Evolutionary conservation across 2,888 invertebrate species (phyloP).

Genomic region (Platycheirus albimanus): DNA sequence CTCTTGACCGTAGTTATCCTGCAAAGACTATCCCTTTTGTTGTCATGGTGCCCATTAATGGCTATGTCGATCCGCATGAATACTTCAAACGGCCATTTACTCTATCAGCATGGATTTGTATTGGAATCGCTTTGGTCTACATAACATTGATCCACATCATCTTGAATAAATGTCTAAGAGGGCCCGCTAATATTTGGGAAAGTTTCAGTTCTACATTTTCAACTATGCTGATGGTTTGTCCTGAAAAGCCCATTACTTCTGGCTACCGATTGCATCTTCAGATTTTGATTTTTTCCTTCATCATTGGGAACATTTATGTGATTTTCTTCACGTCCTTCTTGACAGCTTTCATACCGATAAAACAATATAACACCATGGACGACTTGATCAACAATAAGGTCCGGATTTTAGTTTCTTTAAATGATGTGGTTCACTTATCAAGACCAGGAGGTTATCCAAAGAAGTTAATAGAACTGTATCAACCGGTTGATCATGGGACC

Average conservation of each 20-base stretch:
- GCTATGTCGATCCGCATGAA: slow-evolving; percentile 17
- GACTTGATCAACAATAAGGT: slow-evolving; percentile 40
- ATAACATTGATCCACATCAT: slow-evolving; percentile 30
- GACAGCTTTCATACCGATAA: slow-evolving; percentile 41
- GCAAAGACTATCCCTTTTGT: neutral
- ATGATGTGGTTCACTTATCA: neutral
- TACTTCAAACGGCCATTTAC: slow-evolving; percentile 41
- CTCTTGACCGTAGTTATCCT: neutral
- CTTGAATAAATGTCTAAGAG: neutral
- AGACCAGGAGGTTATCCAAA: neutral
- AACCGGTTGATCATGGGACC: neutral
- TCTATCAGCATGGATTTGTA: slow-evolving; percentile 18
- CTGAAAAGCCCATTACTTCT: neutral
- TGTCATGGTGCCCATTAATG: slow-evolving; percentile 41
- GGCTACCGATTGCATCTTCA: slow-evolving; percentile 35
- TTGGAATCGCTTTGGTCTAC: slow-evolving; percentile 32
- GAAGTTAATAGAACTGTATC: neutral
- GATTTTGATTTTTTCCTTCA: slow-evolving; percentile 34
- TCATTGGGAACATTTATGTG: slow-evolving; percentile 24
- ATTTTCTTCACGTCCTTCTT: slow-evolving; percentile 48
- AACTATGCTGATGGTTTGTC: neutral
- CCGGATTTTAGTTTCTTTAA: neutral
- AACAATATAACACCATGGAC: slow-evolving; percentile 32
- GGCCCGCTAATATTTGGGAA: slow-evolving; percentile 6
- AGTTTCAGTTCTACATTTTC: slow-evolving; percentile 26